Evolutionary conservation across 2,113 vertebrate genomes (phyloP), one percentile per base, ranked within the genome.

Genomic region (Epinephelus cyanopodus): DNA sequence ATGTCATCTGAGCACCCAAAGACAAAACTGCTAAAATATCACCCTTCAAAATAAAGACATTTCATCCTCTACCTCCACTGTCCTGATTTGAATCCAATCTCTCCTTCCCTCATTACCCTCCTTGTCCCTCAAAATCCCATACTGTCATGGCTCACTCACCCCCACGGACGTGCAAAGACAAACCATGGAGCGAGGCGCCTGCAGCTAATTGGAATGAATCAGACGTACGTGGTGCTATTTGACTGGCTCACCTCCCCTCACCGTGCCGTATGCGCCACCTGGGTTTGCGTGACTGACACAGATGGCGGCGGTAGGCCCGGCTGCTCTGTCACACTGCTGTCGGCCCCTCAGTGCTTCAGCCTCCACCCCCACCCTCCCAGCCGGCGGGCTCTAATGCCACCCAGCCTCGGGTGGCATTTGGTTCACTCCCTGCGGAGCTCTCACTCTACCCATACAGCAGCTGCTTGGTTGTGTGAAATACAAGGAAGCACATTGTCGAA

Each of bases 221-320:
- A 76, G 84, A 80, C 37, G 39, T 74, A 60, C 15, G 57, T 33
- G 69, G 76, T n/a, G 39, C 61, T 71, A 21, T 87, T 87, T 84
- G 72, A 83, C 62, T 47, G 21, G 61, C 74, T 79, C 75, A 12
- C 58, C 68, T 47, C 19, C 37, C 45, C n/a, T 69, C 4, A 12
- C 52, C 2, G 76, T 68, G 78, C 74, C 57, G 54, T 69, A 33
- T 25, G 48, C 19, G 23, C 81, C 82, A 63, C 90, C 85, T 89
- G 74, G 76, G 60, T 77, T 72, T 72, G 84, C 29, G 50, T 78
- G 89, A 89, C 81, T 79, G 83, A 52, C 89, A 82, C 94, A 94
- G 93, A 94, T 92, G 94, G 85, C 42, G 11, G 27, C 64, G 14
- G 79, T 60, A 82, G 68, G 91, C 90, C 68, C 86, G 81, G 78